Percentiles rank a stretch among this genome's conserved stretches.
Evolutionary conservation across 23 tunicate species (phyloP).

Genomic region (Corella eumyota): DNA sequence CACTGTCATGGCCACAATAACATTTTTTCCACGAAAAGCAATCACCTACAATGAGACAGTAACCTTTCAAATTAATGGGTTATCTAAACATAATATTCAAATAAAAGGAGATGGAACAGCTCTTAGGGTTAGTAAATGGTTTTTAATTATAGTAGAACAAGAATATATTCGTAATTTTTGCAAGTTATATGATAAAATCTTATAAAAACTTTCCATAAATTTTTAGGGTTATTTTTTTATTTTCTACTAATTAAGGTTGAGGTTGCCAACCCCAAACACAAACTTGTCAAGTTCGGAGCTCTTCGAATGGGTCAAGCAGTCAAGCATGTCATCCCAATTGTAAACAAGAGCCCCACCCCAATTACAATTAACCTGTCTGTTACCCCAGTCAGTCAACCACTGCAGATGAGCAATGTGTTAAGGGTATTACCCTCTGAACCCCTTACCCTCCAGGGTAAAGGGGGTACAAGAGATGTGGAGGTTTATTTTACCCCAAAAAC

Average conservation of each 20-base stretch:
- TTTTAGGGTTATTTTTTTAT: background rate
- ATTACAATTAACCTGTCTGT: slow-evolving; percentile 50
- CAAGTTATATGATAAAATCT: no score
- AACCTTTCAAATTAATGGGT: slow-evolving; percentile 72
- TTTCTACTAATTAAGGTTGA: slow-evolving; percentile 63
- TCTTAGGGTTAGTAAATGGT: slow-evolving; percentile 71
- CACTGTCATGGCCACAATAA: slow-evolving; percentile 19
- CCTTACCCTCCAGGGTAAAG: slow-evolving; percentile 45
- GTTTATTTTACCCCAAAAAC: slow-evolving; percentile 78
- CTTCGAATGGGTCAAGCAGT: slow-evolving; percentile 72
- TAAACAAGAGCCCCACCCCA: slow-evolving; percentile 70
- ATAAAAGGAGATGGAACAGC: slow-evolving; percentile 78
- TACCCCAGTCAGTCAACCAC: slow-evolving; percentile 54
- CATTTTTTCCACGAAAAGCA: slow-evolving; percentile 69
- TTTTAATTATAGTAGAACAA: background rate
- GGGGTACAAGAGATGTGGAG: slow-evolving; percentile 45
- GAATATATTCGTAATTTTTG: no score
- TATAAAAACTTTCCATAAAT: background rate
- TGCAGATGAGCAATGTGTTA: slow-evolving; percentile 51
- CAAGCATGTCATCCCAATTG: slow-evolving; percentile 75
- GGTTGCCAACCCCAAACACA: slow-evolving; percentile 56
- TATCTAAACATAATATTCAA: slow-evolving; percentile 51
- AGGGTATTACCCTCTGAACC: slow-evolving; percentile 58
- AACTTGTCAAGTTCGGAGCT: slow-evolving; percentile 69
- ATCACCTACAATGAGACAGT: slow-evolving; percentile 46